Base-by-base conservation (phyloP, 2,888 invertebrate species). In the Chrysotoxum bicinctum region DNA sequence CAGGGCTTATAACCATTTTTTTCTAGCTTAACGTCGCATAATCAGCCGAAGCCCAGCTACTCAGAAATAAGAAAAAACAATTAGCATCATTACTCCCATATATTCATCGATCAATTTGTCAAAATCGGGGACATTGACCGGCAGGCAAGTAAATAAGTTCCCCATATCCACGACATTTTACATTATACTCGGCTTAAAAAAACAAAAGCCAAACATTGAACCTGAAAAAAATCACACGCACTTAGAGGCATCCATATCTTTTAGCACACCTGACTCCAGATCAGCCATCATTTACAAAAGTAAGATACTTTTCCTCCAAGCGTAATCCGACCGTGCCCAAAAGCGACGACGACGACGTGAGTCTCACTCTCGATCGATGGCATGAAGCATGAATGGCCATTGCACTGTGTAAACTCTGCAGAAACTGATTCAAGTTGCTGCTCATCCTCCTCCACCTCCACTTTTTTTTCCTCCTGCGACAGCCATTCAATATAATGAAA, bases 341-440 rank as follows among this genome's bases (percentile, higher is more conserved):
- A 84, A 84, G 79, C 79, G 72, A 79, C 48, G 21, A 21, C 21
- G 21, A 7, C 75, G 45, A 26, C 26, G 56, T 58, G 75, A 79
- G 72, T 76, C 84, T 84, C 84, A 84, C 84, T 84, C 84, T 84
- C 84, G 72, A 84, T 84, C 84, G 79, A 84, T 84, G 66, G 75
- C 48, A 79, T 68, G 75, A 68, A 66, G 64, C 79, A 84, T 84
- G 79, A 84, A 76, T 80, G 84, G 84, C 84, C 79, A 79, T 79
- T 84, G 84, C 75, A 79, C 75, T 80, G 66, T 76, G 70, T 79
- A n/a, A n/a, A n/a, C n/a, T n/a, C 52, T 21, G 14, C 45, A 58
- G 64, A 73, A 73, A 50, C 66, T 66, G 50, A 75, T 56, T 69
- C 75, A 62, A 66, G 58, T 56, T 50, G 35, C 48, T 23, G 52